Base-by-base conservation (phyloP, 2,113 vertebrate species). In the Sardina pilchardus region DNA sequence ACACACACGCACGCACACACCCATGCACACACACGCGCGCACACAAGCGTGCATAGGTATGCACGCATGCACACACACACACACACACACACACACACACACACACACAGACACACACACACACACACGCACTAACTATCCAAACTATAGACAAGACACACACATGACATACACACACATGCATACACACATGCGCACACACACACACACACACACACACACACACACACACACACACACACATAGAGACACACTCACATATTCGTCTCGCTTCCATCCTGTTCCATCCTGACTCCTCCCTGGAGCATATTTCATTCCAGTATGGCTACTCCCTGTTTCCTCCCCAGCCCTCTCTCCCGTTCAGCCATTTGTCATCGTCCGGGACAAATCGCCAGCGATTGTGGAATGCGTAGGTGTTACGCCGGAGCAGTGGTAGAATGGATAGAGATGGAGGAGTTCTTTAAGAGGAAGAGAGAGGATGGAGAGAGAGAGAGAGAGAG, bases 371-470 rank as follows among this genome's bases (percentile, higher is more conserved):
- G 53, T 91, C 89, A 87, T 90, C 85, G 82, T 56, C 43, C 42
- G 67, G n/a, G 80, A 71, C 6, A 47, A 88, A 86, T 90, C 81
- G 24, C 14, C 78, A 75, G 30, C 86, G 82, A 90, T 90, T 88
- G 83, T 71, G 26, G 84, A 82, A 85, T 85, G 75, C 81, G 53
- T 24, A 59, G 53, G 53, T 59, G 53, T 59, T 59, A 59, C 50
- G 1, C 3, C 6, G 53, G 53, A 71, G 12, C 30, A 67, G 59
- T 4, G 59, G 24, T 26, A 34, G 10, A 10, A 34, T 71, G 26
- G 63, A 34, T 71, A 2, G 26, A 24, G 53, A 59, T 59, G 53
- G 19, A 24, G 21, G 53, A 59, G 53, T 59, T 21, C 21, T 24
- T 9, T 34, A 26, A 34, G 26, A 8, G 63, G 16, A 16, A 30